Evolutionary conservation across 2,113 vertebrate genomes (phyloP), one percentile per base, ranked within the genome.

Genomic region (Antidorcas marsupialis): DNA sequence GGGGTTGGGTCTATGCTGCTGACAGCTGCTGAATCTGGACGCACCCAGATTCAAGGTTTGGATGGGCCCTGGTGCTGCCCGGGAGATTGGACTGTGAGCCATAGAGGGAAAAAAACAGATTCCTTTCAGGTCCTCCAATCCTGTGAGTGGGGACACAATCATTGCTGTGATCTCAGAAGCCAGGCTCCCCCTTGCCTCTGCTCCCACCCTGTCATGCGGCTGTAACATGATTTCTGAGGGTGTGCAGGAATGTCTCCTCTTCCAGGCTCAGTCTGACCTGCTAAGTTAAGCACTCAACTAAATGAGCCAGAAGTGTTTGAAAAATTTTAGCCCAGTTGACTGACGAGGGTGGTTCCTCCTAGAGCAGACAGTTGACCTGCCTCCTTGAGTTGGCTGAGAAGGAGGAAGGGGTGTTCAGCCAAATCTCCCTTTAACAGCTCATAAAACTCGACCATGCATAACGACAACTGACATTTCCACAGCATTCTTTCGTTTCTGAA

Each of bases 391-490:
- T 92, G 62, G 36, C 43, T n/a, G 33, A 90, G 84, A 87, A 92
- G 2, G 2, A 82, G 33, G n/a, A 94, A 43, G 78, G 60, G 6
- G 1, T 36, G 3, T 83, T 89, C 3, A 36, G 91, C 57, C 96
- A 94, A 53, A 89, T 64, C 86, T 97, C 55, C 36, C 36, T 89
- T 97, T 94, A 92, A 10, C 81, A 94, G 71, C 83, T 95, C 55
- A 83, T 89, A 71, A 93, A 96, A 82, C 10, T 67, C 11, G 30
- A 60, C 33, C 39, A 33, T 57, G 59, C 21, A 36, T 57, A 81
- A 23, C 28, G 43, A 94, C 1, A 19, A 16, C 52, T 85, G 78
- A 45, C 53, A 43, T 25, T 53, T 64, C 50, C 89, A 53, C 2
- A 62, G 60, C 7, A 39, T 3, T 0, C 33, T 43, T 78, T 33